Evolutionary conservation across 2,113 vertebrate genomes (phyloP), one percentile per base, ranked within the genome.

Genomic region (Lucifuga dentata): DNA sequence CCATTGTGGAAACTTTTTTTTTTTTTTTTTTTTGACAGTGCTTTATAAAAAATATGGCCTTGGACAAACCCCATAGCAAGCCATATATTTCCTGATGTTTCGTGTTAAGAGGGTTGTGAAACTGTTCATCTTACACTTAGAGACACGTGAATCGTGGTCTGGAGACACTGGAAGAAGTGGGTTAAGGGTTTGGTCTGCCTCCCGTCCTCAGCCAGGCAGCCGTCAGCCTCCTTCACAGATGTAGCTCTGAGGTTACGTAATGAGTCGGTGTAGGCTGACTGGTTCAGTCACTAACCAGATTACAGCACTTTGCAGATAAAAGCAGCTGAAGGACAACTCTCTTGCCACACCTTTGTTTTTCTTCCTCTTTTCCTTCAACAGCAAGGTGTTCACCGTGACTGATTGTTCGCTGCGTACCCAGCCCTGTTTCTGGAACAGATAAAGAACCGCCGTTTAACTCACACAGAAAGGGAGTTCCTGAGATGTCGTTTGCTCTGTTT

Each of bases 211-310:
- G 12, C 7, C 71, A 56, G 33, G 35, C 74, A 56, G 40, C 2
- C 0, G 29, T 72, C 56, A 26, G 39, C 64, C 68, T 84, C 62
- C 69, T 66, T 46, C 60, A 55, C 63, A 83, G 73, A 73, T 66
- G 65, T 45, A 81, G 69, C 67, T 67, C 50, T 71, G 41, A 11
- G 56, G 62, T 90, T 91, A 89, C 74, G 70, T 89, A 91, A 91
- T 60, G 61, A 80, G 72, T 69, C 57, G 36, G 76, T 68, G 82
- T 70, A 48, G 83, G 74, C 74, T 62, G 80, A 39, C 75, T 59
- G 81, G 66, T 68, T 88, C 78, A 62, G 67, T 74, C 74, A 43
- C 59, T 84, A 88, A 88, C 85, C 79, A 76, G 80, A 90, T 89
- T 88, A 87, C 52, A 60, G 60, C 53, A 29, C 60, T 60, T 58